phyloP scores from a whole-genome alignment of 2,888 invertebrate genomes.

The Lasius platythorax region DNA sequence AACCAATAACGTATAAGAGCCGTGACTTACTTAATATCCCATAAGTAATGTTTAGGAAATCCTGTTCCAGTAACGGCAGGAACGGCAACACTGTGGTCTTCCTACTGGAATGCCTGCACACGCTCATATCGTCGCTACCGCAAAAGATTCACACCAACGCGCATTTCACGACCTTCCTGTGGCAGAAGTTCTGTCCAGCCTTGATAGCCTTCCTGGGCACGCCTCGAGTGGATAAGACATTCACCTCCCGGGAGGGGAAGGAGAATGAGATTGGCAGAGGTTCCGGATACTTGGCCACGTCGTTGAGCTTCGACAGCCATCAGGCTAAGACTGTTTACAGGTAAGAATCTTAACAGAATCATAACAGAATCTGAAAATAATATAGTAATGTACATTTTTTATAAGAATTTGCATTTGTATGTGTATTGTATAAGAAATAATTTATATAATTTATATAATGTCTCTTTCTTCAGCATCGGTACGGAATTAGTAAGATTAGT shows the following conservation, averaged over 20 bases:
- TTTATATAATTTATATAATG: background rate
- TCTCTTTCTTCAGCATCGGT: conserved; percentile 91
- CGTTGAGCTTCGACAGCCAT: conserved; percentile 92
- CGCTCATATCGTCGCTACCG: conserved; percentile 93
- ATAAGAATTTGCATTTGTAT: background rate
- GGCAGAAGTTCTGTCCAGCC: conserved; percentile 97
- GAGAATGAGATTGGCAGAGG: conserved; percentile 88
- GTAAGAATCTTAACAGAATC: conserved; percentile 78
- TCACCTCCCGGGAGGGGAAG: conserved; percentile 89
- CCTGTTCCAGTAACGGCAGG: conserved; percentile 80
- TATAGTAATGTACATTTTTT: background rate
- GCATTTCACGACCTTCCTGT: conserved; percentile 95
- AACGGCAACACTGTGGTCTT: conserved; percentile 91
- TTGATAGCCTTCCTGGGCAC: conserved; percentile 95
- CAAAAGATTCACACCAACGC: conserved; percentile 94
- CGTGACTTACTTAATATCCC: background rate
- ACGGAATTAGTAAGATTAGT: conserved; percentile 95
- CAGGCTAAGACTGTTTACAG: conserved; percentile 96
- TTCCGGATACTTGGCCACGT: conserved; percentile 90
- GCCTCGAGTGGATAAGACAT: conserved; percentile 93
- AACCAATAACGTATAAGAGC: background rate
- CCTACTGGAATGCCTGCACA: conserved; percentile 94
- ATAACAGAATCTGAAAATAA: background rate
- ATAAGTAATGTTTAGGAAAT: conserved; percentile 85
- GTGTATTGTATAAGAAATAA: background rate